Evolutionary conservation across 1,140 invertebrate genomes (phyloP), one percentile per base, ranked within the genome.

Genomic region (Oncopodura yosiiana): DNA sequence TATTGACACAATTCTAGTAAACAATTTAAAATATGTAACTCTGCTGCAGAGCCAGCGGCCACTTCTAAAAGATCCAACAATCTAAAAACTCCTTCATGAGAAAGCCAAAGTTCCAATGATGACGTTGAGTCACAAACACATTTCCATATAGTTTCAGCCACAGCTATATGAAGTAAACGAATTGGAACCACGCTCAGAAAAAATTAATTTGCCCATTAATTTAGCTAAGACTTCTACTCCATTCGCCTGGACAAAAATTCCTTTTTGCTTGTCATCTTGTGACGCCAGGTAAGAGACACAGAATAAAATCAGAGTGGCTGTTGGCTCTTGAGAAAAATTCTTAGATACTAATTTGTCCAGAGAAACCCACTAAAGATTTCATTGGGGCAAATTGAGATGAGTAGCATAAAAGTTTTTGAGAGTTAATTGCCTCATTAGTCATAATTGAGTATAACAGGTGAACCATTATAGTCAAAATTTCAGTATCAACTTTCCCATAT

Each of bases 21-120:
- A 23, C 32, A 48, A 23, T 44, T 57, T 3, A 64, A 14, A 19
- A 64, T 12, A 16, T 56, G 46, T 3, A 61, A 2, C 23, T 48
- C 21, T 14, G 39, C 42, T n/a, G 48, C 29, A 9, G 58, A 58
- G 21, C 58, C 48, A 3, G 41, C 48, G n/a, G 55, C 38, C 19
- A 61, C 60, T 43, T 60, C 58, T 11, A 64, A n/a, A 6, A 64
- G 29, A 19, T 64, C 62, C 16, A 64, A 37, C 8, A 64, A 14
- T 1, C 45, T 19, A 39, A 64, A 49, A 4, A 64, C 39, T n/a
- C 62, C 62, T 56, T 64, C 62, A 24, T 50, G 49, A 5, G 38
- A 44, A 0, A 64, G 6, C 16, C 57, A 60, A 6, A 38, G 44
- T 45, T 64, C 62, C 32, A 64, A 23, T 9, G 26, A 27, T 2